Percentiles rank a stretch among this genome's conserved stretches.
Evolutionary conservation across 1,140 invertebrate genomes (phyloP).

Genomic region (Hypothenemus hampei): DNA sequence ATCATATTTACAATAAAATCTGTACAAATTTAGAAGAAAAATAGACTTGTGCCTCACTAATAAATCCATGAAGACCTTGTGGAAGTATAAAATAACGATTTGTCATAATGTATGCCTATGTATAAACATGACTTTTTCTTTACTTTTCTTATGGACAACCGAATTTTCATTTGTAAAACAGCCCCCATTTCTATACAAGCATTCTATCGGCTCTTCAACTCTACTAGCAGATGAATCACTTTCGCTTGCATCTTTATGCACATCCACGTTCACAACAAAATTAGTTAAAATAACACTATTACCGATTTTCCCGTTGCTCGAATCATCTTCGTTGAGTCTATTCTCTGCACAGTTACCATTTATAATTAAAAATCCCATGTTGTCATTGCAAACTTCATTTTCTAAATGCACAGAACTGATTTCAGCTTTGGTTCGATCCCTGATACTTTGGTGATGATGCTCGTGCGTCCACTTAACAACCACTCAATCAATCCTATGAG

Average conservation of each 20-base stretch:
- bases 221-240: too few relatives aligned
- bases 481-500: conserved; percentile 59
- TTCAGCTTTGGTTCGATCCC: conserved; percentile 18
- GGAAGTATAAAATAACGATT: too few relatives aligned
- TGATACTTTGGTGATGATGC: conserved; percentile 28
- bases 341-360: conserved; percentile 16
- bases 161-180: conserved; percentile 11
- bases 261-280: conserved; percentile 20
- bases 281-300: neutral
- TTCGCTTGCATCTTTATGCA: conserved; percentile 7
- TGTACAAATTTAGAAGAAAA: too few relatives aligned
- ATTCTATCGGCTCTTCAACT: too few relatives aligned
- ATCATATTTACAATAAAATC: too few relatives aligned
- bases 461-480: conserved; percentile 45
- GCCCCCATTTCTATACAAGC: conserved; percentile 26
- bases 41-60: too few relatives aligned
- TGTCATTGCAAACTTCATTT: neutral
- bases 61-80: too few relatives aligned
- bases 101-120: conserved; percentile 47
- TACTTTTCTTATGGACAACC: conserved; percentile 35
- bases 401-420: conserved; percentile 4
- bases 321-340: neutral
- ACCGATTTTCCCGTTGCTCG: neutral
- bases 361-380: conserved; percentile 1
- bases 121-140: conserved; percentile 40